A percentile compares a stretch with the other conserved stretches of the same genome.
Evolutionary conservation across 2,797 vertebrate genomes (phyloP).

Genomic region (Alfaro cultratus): DNA sequence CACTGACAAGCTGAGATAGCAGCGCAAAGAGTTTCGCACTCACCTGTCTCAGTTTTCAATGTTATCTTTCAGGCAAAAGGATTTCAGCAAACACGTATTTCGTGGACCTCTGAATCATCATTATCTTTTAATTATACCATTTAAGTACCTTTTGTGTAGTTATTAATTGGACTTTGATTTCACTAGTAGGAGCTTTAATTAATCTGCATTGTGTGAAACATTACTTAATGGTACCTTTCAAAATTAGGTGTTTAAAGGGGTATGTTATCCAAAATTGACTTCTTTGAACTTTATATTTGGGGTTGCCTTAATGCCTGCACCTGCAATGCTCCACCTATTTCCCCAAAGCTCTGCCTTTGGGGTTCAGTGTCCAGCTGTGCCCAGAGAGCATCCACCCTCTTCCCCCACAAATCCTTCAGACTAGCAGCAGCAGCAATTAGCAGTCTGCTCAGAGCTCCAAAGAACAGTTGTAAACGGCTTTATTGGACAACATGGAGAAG

Average conservation of each 20-base stretch:
- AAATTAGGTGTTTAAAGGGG: not conserved
- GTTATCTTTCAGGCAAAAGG: conserved; percentile 1
- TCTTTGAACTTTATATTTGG: not conserved
- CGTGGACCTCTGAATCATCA: not conserved
- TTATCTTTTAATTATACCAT: not conserved
- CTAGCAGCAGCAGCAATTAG: too few species aligned
- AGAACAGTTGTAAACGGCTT: too few species aligned
- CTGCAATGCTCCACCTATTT: too few species aligned
- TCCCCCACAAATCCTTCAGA: too few species aligned
- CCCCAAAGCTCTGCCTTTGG: too few species aligned
- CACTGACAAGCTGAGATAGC: conserved; percentile 6
- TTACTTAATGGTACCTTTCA: not conserved
- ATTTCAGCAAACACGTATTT: conserved; percentile 9
- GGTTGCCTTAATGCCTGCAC: not conserved
- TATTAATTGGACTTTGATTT: not conserved
- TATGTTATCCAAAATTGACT: not conserved
- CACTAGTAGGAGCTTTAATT: not conserved
- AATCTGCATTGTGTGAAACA: not conserved
- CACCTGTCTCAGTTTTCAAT: not conserved
- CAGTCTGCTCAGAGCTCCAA: too few species aligned
- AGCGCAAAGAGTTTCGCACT: not conserved
- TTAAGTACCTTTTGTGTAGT: conserved; percentile 2
- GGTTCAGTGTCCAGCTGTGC: too few species aligned
- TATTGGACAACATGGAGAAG: too few species aligned
- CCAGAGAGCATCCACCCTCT: too few species aligned